Evolutionary conservation across 1,140 invertebrate species (phyloP).

Genomic region (Musca domestica): DNA sequence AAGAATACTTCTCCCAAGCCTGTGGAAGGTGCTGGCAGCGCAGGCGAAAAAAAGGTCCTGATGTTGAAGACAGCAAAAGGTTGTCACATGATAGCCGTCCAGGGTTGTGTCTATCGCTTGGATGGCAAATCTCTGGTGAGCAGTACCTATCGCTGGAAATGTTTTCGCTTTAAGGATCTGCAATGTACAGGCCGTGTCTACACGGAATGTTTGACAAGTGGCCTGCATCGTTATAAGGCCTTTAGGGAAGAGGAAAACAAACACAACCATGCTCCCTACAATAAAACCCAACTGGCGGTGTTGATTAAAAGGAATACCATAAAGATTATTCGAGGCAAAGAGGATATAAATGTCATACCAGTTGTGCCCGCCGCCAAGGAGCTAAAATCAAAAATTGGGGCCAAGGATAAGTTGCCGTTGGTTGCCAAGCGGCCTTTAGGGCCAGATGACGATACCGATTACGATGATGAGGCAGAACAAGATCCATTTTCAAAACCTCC

Average conservation of each 20-base stretch:
- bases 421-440: not conserved
- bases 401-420: not conserved
- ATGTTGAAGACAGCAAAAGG: conserved; percentile 46
- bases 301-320: conserved; percentile 46
- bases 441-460: not conserved
- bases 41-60: conserved; percentile 26
- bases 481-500: no score
- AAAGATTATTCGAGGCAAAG: conserved; percentile 20
- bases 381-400: no score
- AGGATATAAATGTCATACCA: not conserved
- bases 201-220: conserved; percentile 32
- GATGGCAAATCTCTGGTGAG: conserved; percentile 43
- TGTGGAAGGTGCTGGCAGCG: not conserved
- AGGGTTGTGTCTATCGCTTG: conserved; percentile 46
- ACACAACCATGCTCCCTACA: conserved; percentile 46
- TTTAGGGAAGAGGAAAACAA: conserved; percentile 16
- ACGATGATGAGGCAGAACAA: not conserved
- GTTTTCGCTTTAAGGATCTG: conserved; percentile 40
- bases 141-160: conserved; percentile 43
- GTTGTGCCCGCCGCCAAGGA: no score
- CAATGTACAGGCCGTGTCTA: conserved; percentile 42
- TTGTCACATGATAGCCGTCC: conserved; percentile 46
- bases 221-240: conserved; percentile 18
- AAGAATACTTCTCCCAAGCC: not conserved
- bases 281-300: conserved; percentile 39